phyloP scores from a whole-genome alignment of 2,113 vertebrate genomes.

The Vanacampus margaritifer region DNA sequence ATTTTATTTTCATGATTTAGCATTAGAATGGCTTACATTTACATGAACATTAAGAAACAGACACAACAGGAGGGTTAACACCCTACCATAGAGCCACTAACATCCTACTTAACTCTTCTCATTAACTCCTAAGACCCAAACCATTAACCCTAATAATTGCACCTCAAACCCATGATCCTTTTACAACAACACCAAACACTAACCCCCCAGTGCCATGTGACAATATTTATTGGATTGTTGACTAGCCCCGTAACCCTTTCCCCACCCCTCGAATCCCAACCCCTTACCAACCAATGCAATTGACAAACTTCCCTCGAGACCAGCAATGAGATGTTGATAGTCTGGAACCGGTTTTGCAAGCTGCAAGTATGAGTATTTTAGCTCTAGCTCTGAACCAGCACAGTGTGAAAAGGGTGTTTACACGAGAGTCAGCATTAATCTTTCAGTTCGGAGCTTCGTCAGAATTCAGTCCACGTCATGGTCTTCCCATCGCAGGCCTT shows the following conservation, averaged over 20 bases:
- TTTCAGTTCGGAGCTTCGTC: background rate
- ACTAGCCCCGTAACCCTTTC: background rate
- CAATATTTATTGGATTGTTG: too few relatives aligned
- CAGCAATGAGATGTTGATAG: background rate
- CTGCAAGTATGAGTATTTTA: background rate
- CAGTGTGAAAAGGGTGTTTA: background rate
- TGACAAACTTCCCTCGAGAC: background rate
- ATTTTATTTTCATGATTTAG: too few relatives aligned
- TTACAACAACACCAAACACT: too few relatives aligned
- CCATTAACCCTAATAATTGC: too few relatives aligned
- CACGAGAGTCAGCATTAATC: background rate
- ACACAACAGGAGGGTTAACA: too few relatives aligned
- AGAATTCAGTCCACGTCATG: background rate
- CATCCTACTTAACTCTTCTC: background rate
- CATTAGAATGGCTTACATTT: too few relatives aligned
- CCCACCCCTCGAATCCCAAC: background rate
- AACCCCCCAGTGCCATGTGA: too few relatives aligned
- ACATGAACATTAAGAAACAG: too few relatives aligned
- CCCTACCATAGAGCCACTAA: too few relatives aligned
- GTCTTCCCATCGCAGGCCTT: constrained; percentile 37
- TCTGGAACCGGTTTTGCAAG: background rate
- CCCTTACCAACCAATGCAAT: too few relatives aligned
- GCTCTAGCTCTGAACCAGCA: background rate
- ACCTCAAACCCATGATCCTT: too few relatives aligned
- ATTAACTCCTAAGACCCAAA: too few relatives aligned